Percentiles rank a stretch among this genome's conserved stretches.
phyloP scores from a whole-genome alignment of 2,113 vertebrate species.

The Prietella phreatophila region DNA sequence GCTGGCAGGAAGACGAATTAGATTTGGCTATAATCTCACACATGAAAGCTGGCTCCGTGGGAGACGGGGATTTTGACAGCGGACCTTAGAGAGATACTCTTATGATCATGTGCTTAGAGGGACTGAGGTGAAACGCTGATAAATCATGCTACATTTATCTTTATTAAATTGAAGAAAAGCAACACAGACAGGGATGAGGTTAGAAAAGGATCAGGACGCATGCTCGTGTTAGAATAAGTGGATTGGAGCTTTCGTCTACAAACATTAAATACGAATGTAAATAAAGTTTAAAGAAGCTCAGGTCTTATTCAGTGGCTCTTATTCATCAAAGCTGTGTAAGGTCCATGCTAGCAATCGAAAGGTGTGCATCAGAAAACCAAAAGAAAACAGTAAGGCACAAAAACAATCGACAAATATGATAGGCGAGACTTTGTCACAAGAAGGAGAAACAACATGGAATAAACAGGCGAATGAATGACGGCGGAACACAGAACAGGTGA shows the following conservation, averaged over 20 bases:
- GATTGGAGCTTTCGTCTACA: not conserved
- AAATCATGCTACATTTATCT: not conserved
- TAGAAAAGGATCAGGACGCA: not conserved
- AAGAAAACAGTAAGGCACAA: not conserved
- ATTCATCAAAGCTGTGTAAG: too few species aligned
- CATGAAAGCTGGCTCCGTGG: not conserved
- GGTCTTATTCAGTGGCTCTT: not conserved
- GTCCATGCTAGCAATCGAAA: too few species aligned
- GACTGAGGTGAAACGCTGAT: not conserved
- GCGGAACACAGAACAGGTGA: not conserved
- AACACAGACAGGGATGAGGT: too few species aligned
- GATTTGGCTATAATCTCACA: conserved; percentile 23
- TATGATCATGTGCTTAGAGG: not conserved
- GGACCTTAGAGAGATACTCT: not conserved
- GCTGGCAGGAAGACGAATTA: conserved; percentile 18
- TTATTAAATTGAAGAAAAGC: not conserved
- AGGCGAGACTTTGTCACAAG: not conserved
- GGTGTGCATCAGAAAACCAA: not conserved
- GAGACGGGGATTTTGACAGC: not conserved
- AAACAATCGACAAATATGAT: not conserved
- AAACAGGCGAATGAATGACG: not conserved
- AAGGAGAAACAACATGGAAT: not conserved
- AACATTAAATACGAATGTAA: not conserved
- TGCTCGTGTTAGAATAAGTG: not conserved
- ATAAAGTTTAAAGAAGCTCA: not conserved